Conservation (phyloP, 2,888 invertebrate species). For the Trachelus troglodyta region DNA sequence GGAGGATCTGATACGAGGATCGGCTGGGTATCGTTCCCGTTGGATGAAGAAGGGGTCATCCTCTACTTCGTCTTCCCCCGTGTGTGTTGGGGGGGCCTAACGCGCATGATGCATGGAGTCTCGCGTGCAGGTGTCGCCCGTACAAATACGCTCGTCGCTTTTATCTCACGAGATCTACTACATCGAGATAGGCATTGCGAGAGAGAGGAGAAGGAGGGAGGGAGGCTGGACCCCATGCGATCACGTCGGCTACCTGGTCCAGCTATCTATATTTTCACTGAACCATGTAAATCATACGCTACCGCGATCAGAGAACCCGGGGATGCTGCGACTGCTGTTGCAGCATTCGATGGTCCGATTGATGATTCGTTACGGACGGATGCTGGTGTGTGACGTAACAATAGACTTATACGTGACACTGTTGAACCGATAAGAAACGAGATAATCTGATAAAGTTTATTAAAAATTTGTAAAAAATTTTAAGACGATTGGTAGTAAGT, state of each 20-base stretch:
- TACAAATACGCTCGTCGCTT: slow-evolving; percentile 51
- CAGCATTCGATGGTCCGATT: too few species aligned
- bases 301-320: too few species aligned
- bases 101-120: slow-evolving; percentile 49
- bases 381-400: too few species aligned
- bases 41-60: slow-evolving; percentile 24
- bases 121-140: slow-evolving; percentile 57
- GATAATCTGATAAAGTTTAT: too few species aligned
- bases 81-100: slow-evolving; percentile 20
- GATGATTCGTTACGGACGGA: too few species aligned
- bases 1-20: slow-evolving; percentile 44
- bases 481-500: too few species aligned
- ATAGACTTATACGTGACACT: too few species aligned
- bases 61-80: slow-evolving; percentile 36
- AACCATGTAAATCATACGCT: slow-evolving; percentile 1
- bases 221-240: too few species aligned
- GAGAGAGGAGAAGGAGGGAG: slow-evolving; percentile 6
- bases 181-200: slow-evolving; percentile 46
- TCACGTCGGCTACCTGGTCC: not conserved
- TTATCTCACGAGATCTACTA: slow-evolving; percentile 56
- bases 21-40: slow-evolving; percentile 16
- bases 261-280: not conserved
- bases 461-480: too few species aligned
- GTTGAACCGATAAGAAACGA: too few species aligned
- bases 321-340: too few species aligned